A percentile compares a stretch with the other conserved stretches of the same genome.
phyloP scores from a whole-genome alignment of 2,888 invertebrate genomes.

The Seladonia tumulorum region DNA sequence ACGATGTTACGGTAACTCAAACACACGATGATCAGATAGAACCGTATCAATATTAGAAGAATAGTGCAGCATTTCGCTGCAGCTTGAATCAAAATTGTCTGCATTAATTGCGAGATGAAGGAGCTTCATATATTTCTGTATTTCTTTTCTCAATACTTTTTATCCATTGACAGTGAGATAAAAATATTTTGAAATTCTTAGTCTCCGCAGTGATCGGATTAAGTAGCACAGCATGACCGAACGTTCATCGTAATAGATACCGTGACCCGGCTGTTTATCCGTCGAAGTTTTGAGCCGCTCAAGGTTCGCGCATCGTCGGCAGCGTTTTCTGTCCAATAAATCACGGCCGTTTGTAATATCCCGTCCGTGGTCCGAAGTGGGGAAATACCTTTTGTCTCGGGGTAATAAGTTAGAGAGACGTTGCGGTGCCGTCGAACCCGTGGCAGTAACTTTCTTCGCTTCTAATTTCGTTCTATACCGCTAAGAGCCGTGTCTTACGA shows the following conservation, averaged over 20 bases:
- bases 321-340: constrained; percentile 49
- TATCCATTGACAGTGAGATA: background rate
- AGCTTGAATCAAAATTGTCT: too few species aligned
- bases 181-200: background rate
- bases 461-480: constrained; percentile 66
- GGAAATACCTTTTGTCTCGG: constrained; percentile 38
- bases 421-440: constrained; percentile 56
- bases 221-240: background rate
- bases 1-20: too few species aligned
- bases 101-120: too few species aligned
- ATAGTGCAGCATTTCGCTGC: too few species aligned
- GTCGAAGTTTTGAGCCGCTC: constrained; percentile 16
- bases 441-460: constrained; percentile 58
- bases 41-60: too few species aligned
- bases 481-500: constrained; percentile 58
- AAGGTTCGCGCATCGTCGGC: background rate
- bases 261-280: background rate
- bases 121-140: background rate
- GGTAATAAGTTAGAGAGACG: constrained; percentile 53
- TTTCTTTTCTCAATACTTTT: background rate
- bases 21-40: too few species aligned
- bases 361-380: background rate
- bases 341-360: constrained; percentile 45
- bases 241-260: constrained; percentile 7
- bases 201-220: background rate